Evolutionary conservation across 1,140 invertebrate species (phyloP).

Genomic region (Oryzaephilus surinamensis): DNA sequence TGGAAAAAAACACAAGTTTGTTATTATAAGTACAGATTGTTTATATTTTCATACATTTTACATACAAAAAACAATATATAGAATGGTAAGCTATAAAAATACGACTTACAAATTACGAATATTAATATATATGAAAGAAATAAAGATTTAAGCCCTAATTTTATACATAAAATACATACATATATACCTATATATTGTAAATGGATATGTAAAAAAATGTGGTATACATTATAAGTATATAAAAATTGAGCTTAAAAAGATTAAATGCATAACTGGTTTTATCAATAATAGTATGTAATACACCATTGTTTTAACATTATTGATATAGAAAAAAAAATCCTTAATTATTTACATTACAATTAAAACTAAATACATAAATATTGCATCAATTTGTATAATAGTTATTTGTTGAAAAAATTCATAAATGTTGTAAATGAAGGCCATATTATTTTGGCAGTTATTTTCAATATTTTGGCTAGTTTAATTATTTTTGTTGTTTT

Average conservation of each 20-base stretch:
- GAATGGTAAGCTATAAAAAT: slow-evolving; percentile 10
- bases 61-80: slow-evolving; percentile 11
- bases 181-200: neutral
- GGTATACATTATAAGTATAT: neutral
- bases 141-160: neutral
- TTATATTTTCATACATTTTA: slow-evolving; percentile 6
- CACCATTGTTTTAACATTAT: too few relatives aligned
- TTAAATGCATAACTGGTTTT: too few relatives aligned
- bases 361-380: too few relatives aligned
- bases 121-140: neutral
- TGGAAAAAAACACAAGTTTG: neutral
- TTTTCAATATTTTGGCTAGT: slow-evolving; percentile 8
- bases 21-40: neutral
- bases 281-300: too few relatives aligned
- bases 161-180: neutral
- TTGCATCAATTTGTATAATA: too few relatives aligned
- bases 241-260: too few relatives aligned
- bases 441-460: slow-evolving; percentile 9
- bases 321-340: too few relatives aligned
- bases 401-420: too few relatives aligned
- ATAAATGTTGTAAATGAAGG: slow-evolving; percentile 5
- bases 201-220: neutral
- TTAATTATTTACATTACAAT: too few relatives aligned
- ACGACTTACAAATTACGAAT: neutral
- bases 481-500: too few relatives aligned